Evolutionary conservation across 2,797 vertebrate species (phyloP).

Genomic region (Microcaecilia unicolor): DNA sequence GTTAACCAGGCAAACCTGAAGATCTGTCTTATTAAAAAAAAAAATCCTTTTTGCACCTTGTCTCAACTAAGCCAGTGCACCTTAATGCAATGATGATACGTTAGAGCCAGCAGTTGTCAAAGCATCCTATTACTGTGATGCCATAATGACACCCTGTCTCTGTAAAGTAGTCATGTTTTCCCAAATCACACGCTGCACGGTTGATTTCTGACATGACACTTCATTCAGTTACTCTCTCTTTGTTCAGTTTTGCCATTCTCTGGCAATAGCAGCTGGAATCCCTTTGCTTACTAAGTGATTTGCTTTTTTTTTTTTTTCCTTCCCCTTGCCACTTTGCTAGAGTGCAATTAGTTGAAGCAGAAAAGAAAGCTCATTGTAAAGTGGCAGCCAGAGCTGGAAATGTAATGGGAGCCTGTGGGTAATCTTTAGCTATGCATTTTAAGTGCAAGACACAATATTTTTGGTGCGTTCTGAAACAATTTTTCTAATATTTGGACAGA

Average conservation of each 20-base stretch:
- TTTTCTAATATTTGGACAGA: background rate
- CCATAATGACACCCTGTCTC: slow-evolving; percentile 94
- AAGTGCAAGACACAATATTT: too few species aligned
- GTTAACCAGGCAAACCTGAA: slow-evolving; percentile 53
- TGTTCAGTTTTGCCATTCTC: slow-evolving; percentile 39
- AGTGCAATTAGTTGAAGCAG: slow-evolving; percentile 61
- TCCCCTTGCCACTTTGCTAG: slow-evolving; percentile 54
- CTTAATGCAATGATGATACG: slow-evolving; percentile 96
- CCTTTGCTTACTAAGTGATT: slow-evolving; percentile 64
- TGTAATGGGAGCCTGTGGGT: slow-evolving; percentile 3
- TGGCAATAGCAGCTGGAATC: slow-evolving; percentile 64
- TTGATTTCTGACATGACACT: slow-evolving; percentile 73
- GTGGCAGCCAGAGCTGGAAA: slow-evolving; percentile 16
- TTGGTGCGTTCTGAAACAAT: background rate
- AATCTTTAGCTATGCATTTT: background rate
- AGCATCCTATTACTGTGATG: slow-evolving; percentile 78
- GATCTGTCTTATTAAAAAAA: slow-evolving; percentile 59
- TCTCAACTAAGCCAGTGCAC: slow-evolving; percentile 58
- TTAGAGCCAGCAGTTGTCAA: slow-evolving; percentile 85
- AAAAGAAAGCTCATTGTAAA: slow-evolving; percentile 29
- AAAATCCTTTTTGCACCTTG: slow-evolving; percentile 51
- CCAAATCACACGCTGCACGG: slow-evolving; percentile 74
- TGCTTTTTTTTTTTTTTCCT: too few species aligned
- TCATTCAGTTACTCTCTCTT: slow-evolving; percentile 52
- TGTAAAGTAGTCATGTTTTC: slow-evolving; percentile 79